A percentile compares a stretch with the other conserved stretches of the same genome.
Conservation (phyloP, 2,113 vertebrate genomes). For the Petaurus breviceps region DNA sequence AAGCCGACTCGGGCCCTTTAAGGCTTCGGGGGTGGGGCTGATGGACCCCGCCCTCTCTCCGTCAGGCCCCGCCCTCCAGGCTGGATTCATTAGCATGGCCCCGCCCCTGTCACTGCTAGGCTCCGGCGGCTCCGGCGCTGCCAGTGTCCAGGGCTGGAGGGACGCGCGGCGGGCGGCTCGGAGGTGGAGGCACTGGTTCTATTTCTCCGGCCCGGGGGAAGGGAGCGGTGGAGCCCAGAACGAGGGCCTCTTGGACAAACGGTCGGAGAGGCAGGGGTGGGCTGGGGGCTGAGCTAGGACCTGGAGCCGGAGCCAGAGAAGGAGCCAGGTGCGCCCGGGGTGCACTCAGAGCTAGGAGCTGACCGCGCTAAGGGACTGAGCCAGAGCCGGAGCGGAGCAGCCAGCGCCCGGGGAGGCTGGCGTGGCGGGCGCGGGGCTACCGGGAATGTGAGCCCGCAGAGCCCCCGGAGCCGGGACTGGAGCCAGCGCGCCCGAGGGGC, state of each 20-base stretch:
- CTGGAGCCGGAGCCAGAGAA: neutral
- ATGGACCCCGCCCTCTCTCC: too few relatives aligned
- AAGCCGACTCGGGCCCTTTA: neutral
- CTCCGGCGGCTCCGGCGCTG: neutral
- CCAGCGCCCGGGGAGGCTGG: neutral
- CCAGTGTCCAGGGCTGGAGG: neutral
- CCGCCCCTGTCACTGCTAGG: neutral
- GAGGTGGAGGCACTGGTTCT: neutral
- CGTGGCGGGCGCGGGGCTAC: neutral
- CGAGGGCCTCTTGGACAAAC: neutral
- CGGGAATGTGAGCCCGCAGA: neutral
- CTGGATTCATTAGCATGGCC: neutral
- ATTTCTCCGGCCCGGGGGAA: neutral
- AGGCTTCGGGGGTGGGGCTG: neutral
- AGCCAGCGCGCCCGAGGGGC: conserved; percentile 55
- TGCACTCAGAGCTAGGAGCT: too few relatives aligned
- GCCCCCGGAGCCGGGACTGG: neutral
- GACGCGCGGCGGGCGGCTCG: neutral
- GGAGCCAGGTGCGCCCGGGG: too few relatives aligned
- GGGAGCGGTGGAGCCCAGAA: neutral
- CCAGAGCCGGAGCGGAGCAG: neutral
- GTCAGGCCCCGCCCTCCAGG: neutral
- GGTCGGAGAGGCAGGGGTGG: neutral
- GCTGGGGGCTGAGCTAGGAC: neutral
- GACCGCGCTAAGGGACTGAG: neutral